Evolutionary conservation across 2,888 invertebrate species (phyloP).

Genomic region (Tipula confusa): DNA sequence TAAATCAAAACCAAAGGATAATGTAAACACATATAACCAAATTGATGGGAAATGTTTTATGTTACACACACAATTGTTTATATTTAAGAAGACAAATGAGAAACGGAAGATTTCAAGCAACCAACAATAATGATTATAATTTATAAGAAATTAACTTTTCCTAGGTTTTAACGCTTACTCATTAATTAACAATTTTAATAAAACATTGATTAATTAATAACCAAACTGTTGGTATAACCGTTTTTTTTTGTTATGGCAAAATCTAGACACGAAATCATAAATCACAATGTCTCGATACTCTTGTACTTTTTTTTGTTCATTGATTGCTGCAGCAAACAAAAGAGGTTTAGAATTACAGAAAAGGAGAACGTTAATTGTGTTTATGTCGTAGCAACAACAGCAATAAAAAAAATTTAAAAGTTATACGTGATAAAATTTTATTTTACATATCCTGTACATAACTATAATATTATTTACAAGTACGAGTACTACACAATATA

Average conservation of each 20-base stretch:
- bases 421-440: background rate
- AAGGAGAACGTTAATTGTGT: background rate
- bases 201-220: background rate
- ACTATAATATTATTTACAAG: background rate
- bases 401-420: background rate
- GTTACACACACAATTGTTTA: slow-evolving; percentile 8
- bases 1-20: slow-evolving; percentile 25
- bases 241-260: background rate
- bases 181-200: no score
- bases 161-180: background rate
- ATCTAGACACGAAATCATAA: background rate
- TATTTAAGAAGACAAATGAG: background rate
- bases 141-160: background rate
- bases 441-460: background rate
- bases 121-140: background rate
- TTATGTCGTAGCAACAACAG: background rate
- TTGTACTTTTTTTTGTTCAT: background rate
- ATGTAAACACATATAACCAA: background rate
- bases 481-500: no score
- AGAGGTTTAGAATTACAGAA: background rate
- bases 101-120: background rate
- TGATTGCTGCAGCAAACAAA: background rate
- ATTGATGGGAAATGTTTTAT: slow-evolving; percentile 1
- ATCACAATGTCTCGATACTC: background rate
- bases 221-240: background rate